These are phyloP conservation scores for Lacerta bilineata DNA, from an alignment of 2,797 vertebrate genomes.

Conservation along the genomic window DNA sequence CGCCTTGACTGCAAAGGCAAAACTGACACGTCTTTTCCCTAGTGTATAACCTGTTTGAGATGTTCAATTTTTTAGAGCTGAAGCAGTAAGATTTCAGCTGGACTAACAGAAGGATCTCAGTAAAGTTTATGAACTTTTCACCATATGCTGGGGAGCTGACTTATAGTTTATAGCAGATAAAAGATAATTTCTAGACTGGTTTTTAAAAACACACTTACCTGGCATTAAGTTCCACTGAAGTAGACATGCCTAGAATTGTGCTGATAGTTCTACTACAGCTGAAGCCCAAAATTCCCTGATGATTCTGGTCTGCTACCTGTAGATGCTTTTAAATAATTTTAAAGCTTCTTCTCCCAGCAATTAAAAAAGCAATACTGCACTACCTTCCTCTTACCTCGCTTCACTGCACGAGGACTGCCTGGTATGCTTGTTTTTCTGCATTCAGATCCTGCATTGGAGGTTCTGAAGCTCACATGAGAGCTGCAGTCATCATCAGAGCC, in stretches of 20 bases:
- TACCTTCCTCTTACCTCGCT: slow-evolving; percentile 85
- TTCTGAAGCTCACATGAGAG: slow-evolving; percentile 91
- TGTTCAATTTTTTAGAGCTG: neutral
- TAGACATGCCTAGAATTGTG: neutral
- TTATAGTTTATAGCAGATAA: neutral
- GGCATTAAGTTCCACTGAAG: neutral
- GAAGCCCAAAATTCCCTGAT: neutral
- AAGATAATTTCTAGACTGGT: neutral
- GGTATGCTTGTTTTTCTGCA: slow-evolving; percentile 86
- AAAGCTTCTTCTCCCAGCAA: neutral
- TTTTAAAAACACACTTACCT: neutral
- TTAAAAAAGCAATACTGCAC: neutral
- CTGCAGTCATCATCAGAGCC: slow-evolving; percentile 95
- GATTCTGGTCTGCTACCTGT: neutral
- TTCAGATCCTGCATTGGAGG: slow-evolving; percentile 85
- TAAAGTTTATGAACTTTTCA: neutral
- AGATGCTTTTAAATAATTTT: neutral
- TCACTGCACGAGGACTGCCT: slow-evolving; percentile 92
- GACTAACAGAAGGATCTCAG: neutral
- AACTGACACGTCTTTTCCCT: neutral
- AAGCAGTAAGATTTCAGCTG: neutral
- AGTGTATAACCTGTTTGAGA: neutral
- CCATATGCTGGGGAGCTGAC: neutral
- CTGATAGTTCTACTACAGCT: neutral
- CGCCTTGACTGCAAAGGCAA: no score